Percentiles rank a stretch among this genome's conserved stretches.
These are phyloP conservation scores for Drosophila azteca DNA, from an alignment of 1,140 invertebrate genomes.

Conservation along the genomic window DNA sequence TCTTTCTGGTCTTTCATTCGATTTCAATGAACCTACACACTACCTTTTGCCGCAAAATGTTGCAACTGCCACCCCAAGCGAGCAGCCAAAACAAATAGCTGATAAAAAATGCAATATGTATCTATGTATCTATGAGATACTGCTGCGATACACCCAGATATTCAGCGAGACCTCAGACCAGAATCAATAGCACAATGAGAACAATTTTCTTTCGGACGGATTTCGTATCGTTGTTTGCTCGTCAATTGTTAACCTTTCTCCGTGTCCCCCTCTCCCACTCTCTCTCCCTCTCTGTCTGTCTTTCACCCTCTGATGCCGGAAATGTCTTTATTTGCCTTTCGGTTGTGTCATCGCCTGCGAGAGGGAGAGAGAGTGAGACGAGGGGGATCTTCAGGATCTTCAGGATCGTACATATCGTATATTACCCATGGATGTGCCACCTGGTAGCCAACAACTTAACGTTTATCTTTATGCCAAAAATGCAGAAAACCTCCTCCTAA, in stretches of 20 bases:
- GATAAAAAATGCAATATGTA: constrained; percentile 74
- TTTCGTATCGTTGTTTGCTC: constrained; percentile 55
- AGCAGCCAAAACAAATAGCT: constrained; percentile 70
- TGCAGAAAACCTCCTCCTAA: constrained; percentile 10
- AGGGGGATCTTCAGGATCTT: no score
- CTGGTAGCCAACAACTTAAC: background rate
- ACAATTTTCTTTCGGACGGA: constrained; percentile 43
- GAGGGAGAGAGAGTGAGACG: constrained; percentile 18
- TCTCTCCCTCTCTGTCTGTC: background rate
- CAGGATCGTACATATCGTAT: no score
- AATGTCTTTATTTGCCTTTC: constrained; percentile 75
- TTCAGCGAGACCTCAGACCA: constrained; percentile 23
- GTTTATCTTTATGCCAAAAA: constrained; percentile 24
- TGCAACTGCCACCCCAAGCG: constrained; percentile 61
- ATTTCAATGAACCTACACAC: constrained; percentile 70
- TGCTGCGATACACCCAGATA: background rate
- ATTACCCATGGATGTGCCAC: no score
- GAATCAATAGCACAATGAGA: constrained; percentile 49
- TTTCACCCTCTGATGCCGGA: constrained; percentile 55
- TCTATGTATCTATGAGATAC: constrained; percentile 56
- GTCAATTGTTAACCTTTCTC: constrained; percentile 80
- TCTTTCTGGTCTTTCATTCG: constrained; percentile 58
- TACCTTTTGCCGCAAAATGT: constrained; percentile 53
- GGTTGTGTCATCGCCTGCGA: constrained; percentile 46
- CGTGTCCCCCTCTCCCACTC: constrained; percentile 30